Percentiles rank a stretch among this genome's conserved stretches.
Conservation (phyloP, 2,888 invertebrate genomes). For the Scrobipalpa atriplicella region DNA sequence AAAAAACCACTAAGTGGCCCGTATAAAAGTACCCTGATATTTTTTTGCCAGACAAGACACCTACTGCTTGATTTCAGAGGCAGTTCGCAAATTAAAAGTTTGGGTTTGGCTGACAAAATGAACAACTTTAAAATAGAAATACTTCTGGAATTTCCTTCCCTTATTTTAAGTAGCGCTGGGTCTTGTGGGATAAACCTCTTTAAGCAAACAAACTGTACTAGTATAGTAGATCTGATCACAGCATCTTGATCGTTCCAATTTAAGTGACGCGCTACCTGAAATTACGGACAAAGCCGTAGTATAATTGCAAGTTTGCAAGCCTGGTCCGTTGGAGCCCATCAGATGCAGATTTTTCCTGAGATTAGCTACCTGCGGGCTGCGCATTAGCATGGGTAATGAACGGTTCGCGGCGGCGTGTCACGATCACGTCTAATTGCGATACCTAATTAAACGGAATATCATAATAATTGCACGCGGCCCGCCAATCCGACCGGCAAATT, state of each 20-base stretch:
- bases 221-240: slow-evolving; percentile 5
- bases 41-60: no score
- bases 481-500: slow-evolving; percentile 57
- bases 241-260: slow-evolving; percentile 17
- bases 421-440: slow-evolving; percentile 63
- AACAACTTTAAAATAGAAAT: no score
- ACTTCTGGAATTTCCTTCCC: neutral
- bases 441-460: slow-evolving; percentile 67
- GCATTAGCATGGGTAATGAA: slow-evolving; percentile 69
- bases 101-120: no score
- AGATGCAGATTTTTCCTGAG: slow-evolving; percentile 35
- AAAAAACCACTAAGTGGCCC: no score
- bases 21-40: no score
- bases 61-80: no score
- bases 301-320: slow-evolving; percentile 19
- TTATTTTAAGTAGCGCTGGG: neutral
- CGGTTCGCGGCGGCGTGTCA: slow-evolving; percentile 60
- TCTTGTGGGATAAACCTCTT: neutral
- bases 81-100: neutral
- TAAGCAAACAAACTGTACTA: neutral
- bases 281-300: slow-evolving; percentile 12
- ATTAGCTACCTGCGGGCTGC: slow-evolving; percentile 37
- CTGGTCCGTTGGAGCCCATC: slow-evolving; percentile 37
- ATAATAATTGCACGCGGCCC: slow-evolving; percentile 58
- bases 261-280: slow-evolving; percentile 17